These are phyloP conservation scores for Cricetomys ansorgei DNA, from an alignment of 2,113 vertebrate genomes.

Conservation along the genomic window DNA sequence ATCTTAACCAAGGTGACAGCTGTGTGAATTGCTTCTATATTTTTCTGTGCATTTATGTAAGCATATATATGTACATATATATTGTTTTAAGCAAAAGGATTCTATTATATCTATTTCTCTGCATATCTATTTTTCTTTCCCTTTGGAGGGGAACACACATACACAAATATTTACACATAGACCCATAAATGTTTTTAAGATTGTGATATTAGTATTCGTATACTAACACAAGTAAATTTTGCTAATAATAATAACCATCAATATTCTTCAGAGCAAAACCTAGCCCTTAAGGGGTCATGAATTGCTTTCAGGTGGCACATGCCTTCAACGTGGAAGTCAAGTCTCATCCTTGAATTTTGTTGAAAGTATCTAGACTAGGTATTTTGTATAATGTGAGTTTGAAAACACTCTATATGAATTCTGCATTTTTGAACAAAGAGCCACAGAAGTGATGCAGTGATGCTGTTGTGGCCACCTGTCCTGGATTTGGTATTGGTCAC, in stretches of 20 bases:
- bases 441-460: background rate
- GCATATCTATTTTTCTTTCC: background rate
- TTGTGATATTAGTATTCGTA: background rate
- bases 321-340: constrained; percentile 6
- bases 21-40: background rate
- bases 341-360: background rate
- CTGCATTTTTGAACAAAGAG: background rate
- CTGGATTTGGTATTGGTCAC: background rate
- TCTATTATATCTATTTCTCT: background rate
- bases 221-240: background rate
- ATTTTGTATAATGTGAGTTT: background rate
- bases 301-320: background rate
- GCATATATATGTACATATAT: background rate
- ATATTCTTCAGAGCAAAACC: background rate
- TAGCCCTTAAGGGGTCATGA: background rate
- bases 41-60: background rate
- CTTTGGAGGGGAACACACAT: background rate
- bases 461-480: rapidly evolving
- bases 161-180: background rate
- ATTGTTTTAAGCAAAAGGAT: background rate
- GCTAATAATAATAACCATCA: background rate
- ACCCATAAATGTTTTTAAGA: background rate
- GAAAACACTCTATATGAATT: background rate
- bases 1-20: background rate
- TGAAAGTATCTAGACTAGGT: background rate